A percentile compares a stretch with the other conserved stretches of the same genome.
phyloP scores from a whole-genome alignment of 2,888 invertebrate species.

The Taphrorychus bicolor region DNA sequence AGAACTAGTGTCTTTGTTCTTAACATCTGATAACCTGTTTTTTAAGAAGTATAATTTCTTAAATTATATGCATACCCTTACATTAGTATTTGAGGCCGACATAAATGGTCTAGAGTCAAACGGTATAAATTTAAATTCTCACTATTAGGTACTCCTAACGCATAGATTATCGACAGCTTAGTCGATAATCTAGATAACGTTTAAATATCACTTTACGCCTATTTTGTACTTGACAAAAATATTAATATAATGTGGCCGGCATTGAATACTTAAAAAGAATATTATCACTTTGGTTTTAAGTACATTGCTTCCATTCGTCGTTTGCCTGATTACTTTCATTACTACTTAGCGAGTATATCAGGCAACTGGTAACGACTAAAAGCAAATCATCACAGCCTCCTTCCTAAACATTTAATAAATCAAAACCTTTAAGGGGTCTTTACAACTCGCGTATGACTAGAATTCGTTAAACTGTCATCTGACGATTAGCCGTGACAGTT shows the following conservation, averaged over 20 bases:
- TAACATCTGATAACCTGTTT: too few species aligned
- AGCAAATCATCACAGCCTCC: slow-evolving; percentile 36
- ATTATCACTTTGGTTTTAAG: background rate
- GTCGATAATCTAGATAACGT: background rate
- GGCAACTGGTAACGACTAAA: slow-evolving; percentile 7
- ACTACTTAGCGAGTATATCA: background rate
- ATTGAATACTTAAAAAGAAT: background rate
- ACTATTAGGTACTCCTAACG: too few species aligned
- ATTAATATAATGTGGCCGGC: slow-evolving; percentile 1
- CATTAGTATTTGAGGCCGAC: too few species aligned
- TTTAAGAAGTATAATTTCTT: too few species aligned
- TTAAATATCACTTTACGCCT: slow-evolving; percentile 16
- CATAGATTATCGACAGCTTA: too few species aligned
- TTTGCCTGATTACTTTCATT: slow-evolving; percentile 5
- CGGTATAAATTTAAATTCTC: too few species aligned
- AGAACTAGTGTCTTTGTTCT: too few species aligned
- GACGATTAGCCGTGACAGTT: too few species aligned
- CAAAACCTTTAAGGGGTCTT: too few species aligned
- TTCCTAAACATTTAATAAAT: background rate
- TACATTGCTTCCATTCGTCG: slow-evolving; percentile 8
- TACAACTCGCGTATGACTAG: background rate
- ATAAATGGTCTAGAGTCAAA: too few species aligned
- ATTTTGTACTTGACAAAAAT: slow-evolving; percentile 14
- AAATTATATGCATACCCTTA: too few species aligned
- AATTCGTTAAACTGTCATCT: background rate